phyloP scores from a whole-genome alignment of 2,113 vertebrate species.

The Pelecanoides urinatrix region DNA sequence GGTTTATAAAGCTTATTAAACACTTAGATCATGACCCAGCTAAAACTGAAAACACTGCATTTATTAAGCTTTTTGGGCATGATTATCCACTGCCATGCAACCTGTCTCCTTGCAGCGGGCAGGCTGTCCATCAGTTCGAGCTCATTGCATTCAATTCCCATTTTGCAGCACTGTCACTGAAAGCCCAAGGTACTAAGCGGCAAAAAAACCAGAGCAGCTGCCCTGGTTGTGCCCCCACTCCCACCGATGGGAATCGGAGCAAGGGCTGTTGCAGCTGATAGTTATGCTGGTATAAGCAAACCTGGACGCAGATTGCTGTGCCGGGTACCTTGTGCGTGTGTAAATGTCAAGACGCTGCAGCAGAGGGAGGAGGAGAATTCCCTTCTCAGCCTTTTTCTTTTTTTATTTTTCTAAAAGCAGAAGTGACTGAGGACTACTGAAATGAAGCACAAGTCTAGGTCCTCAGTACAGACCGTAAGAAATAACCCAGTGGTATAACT shows the following conservation, averaged over 20 bases:
- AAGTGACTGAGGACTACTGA: neutral
- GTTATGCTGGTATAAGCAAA: neutral
- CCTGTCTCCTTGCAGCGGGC: neutral
- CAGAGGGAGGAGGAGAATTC: neutral
- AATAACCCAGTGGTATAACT: neutral
- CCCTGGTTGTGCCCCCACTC: neutral
- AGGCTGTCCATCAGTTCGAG: neutral
- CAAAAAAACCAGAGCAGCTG: neutral
- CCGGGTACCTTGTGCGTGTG: neutral
- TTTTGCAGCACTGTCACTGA: neutral
- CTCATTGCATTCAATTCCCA: neutral
- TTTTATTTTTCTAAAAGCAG: neutral
- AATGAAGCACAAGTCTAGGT: neutral
- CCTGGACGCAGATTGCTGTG: neutral
- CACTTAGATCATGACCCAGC: neutral
- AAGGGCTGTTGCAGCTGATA: neutral
- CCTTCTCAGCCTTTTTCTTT: neutral
- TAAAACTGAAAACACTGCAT: neutral
- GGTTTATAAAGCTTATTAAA: slow-evolving; percentile 13
- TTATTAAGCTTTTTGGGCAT: slow-evolving; percentile 2
- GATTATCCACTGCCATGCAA: neutral
- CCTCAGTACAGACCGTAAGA: neutral
- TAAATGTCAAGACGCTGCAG: neutral
- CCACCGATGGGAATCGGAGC: neutral
- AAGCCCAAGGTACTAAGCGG: neutral